A percentile compares a stretch with the other conserved stretches of the same genome.
phyloP scores from a whole-genome alignment of 2,797 vertebrate species.

The Hemitrygon akajei region DNA sequence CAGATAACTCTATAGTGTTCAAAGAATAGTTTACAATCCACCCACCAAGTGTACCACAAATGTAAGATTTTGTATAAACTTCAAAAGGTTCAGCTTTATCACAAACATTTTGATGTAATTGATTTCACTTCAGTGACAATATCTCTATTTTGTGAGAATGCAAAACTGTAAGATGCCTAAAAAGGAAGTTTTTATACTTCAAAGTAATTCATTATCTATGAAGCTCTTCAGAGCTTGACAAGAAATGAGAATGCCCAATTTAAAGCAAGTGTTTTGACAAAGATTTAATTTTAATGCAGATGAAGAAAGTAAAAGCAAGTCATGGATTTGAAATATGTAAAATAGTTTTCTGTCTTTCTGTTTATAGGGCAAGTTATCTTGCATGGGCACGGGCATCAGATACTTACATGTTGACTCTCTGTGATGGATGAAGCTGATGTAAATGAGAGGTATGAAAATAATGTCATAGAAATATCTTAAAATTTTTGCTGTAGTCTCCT shows the following conservation, averaged over 20 bases:
- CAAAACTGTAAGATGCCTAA: background rate
- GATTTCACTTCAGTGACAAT: background rate
- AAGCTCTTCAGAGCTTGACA: background rate
- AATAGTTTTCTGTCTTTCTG: conserved; percentile 34
- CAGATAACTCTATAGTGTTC: background rate
- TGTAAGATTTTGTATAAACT: background rate
- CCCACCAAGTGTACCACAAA: background rate
- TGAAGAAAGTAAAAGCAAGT: background rate
- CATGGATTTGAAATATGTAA: background rate
- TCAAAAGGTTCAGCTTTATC: background rate
- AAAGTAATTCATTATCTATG: background rate
- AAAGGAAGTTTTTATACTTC: too few relatives aligned
- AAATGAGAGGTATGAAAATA: conserved; percentile 62
- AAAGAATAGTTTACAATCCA: background rate
- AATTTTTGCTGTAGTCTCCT: background rate
- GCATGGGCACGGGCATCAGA: conserved; percentile 52
- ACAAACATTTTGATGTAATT: background rate
- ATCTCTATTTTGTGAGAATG: background rate
- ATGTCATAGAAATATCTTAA: conserved; percentile 38
- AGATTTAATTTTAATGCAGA: background rate
- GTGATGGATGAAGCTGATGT: conserved; percentile 69
- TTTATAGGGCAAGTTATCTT: conserved; percentile 53
- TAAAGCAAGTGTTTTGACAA: background rate
- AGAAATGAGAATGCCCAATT: background rate
- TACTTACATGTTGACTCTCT: conserved; percentile 58